These are phyloP conservation scores for Cyrtonyx montezumae DNA, from an alignment of 2,113 vertebrate species.

Conservation along the genomic window DNA sequence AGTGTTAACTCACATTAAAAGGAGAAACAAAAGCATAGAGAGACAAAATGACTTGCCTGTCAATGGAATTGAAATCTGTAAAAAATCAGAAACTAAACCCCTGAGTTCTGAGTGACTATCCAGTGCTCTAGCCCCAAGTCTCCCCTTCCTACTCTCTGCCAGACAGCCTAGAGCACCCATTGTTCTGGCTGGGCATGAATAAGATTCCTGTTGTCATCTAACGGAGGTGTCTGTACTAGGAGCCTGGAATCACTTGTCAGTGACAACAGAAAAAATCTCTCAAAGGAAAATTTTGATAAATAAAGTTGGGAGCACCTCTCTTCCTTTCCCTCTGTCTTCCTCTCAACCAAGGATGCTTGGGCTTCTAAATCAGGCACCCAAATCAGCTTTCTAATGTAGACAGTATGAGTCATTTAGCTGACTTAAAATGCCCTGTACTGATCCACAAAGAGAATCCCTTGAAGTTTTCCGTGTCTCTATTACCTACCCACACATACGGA, in stretches of 20 bases:
- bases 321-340: background rate
- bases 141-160: background rate
- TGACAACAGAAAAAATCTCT: background rate
- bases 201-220: background rate
- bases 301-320: background rate
- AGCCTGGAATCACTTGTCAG: background rate
- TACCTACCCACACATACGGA: background rate
- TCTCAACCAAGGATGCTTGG: background rate
- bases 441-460: slow-evolving; percentile 26
- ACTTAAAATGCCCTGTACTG: slow-evolving; percentile 21
- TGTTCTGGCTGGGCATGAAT: fast-evolving
- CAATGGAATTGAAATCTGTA: background rate
- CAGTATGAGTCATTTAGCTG: slow-evolving; percentile 24
- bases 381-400: background rate
- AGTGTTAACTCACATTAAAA: background rate
- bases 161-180: background rate
- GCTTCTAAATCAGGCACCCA: slow-evolving; percentile 38
- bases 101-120: background rate
- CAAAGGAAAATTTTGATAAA: background rate
- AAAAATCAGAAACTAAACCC: slow-evolving; percentile 1
- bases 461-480: slow-evolving; percentile 17
- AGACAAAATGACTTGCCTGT: slow-evolving; percentile 3
- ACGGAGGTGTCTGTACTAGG: background rate
- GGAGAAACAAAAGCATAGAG: background rate
- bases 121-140: background rate